Conservation (phyloP, 2,797 vertebrate genomes). For the Eospalax fontanierii region DNA sequence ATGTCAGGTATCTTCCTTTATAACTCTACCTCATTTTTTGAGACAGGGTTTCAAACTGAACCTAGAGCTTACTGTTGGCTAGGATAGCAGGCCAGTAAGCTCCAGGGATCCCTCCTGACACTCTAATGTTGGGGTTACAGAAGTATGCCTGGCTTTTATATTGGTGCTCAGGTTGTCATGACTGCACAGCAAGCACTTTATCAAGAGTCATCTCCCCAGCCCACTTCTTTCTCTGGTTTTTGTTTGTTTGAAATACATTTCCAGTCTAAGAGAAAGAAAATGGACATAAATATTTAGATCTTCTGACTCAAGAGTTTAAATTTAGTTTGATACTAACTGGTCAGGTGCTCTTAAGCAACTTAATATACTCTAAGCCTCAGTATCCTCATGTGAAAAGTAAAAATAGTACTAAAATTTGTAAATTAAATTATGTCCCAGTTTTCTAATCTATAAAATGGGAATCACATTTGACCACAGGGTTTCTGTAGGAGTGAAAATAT, state of each 20-base stretch:
- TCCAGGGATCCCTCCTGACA: not conserved
- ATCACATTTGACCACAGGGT: not conserved
- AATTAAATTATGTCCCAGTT: not conserved
- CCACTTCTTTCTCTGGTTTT: not conserved
- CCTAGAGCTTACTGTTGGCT: not conserved
- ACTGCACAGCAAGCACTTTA: not conserved
- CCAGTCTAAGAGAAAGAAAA: not conserved
- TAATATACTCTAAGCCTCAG: not conserved
- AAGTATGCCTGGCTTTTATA: not conserved
- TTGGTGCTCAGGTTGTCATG: not conserved
- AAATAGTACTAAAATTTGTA: constrained; percentile 60
- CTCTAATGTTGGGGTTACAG: not conserved
- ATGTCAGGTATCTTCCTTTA: too few species aligned
- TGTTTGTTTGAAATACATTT: constrained; percentile 27
- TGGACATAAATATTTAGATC: not conserved
- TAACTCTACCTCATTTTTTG: not conserved
- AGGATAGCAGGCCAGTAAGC: not conserved
- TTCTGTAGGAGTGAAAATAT: not conserved
- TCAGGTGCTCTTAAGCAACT: not conserved
- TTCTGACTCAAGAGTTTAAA: constrained; percentile 19
- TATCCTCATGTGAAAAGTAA: constrained; percentile 42
- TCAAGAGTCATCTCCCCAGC: not conserved
- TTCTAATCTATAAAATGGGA: constrained; percentile 51
- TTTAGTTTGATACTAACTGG: constrained; percentile 43
- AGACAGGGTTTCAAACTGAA: not conserved